Conservation (phyloP, 1,140 invertebrate species). For the Hycleus cichorii region DNA sequence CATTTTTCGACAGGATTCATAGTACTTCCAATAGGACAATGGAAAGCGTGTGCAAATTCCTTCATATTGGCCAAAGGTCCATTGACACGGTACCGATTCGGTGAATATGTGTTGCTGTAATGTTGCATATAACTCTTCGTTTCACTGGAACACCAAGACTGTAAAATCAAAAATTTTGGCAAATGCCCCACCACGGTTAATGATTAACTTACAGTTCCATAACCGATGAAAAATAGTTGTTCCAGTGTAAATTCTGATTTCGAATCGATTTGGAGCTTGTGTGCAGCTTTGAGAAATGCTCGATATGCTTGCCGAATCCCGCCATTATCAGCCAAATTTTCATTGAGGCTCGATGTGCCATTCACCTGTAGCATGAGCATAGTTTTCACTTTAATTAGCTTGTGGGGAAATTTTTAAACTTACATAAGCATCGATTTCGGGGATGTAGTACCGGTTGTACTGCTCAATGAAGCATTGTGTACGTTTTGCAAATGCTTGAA, state of each 20-base stretch:
- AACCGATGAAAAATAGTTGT: constrained; percentile 70
- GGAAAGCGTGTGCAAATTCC: constrained; percentile 81
- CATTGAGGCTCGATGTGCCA: constrained; percentile 35
- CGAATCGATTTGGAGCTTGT: neutral
- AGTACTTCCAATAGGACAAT: constrained; percentile 66
- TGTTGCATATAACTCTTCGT: constrained; percentile 54
- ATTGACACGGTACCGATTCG: constrained; percentile 71
- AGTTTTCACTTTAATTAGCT: neutral
- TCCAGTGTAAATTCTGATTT: constrained; percentile 36
- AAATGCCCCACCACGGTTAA: too few relatives aligned
- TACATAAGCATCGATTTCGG: constrained; percentile 45
- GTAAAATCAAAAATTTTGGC: constrained; percentile 21
- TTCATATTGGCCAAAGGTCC: constrained; percentile 85
- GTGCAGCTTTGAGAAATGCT: constrained; percentile 40
- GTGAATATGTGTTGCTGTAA: constrained; percentile 64
- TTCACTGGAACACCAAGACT: constrained; percentile 52
- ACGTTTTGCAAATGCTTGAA: constrained; percentile 44
- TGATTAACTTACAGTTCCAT: constrained; percentile 40
- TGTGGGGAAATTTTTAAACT: constrained; percentile 8
- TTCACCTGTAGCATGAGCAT: constrained; percentile 16
- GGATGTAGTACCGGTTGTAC: constrained; percentile 44
- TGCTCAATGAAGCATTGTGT: constrained; percentile 58
- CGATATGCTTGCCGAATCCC: constrained; percentile 55
- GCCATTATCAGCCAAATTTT: constrained; percentile 66
- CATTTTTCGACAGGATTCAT: constrained; percentile 92